Conservation (phyloP, 2,797 vertebrate species). For the Pipistrellus pipistrellus region DNA sequence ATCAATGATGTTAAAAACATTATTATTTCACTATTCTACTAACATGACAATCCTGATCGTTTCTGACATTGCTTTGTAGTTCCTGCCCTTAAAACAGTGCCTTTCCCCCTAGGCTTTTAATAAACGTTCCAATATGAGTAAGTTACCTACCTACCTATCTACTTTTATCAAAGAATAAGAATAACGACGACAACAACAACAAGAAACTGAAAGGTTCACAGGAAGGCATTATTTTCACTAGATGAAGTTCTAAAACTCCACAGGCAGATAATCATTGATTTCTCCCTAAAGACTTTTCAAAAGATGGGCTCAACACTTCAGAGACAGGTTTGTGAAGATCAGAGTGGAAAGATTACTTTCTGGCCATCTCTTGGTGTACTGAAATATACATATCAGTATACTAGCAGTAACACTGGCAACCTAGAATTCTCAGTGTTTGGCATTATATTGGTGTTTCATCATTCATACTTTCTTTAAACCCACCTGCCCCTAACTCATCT, state of each 20-base stretch:
- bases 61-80: background rate
- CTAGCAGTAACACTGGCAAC: background rate
- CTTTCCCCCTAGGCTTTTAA: background rate
- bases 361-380: background rate
- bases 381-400: background rate
- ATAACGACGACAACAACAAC: background rate
- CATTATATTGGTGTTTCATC: background rate
- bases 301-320: background rate
- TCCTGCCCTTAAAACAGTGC: background rate
- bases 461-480: background rate
- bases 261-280: background rate
- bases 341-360: background rate
- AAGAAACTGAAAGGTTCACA: background rate
- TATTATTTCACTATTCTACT: background rate
- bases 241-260: background rate
- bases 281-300: background rate
- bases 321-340: background rate
- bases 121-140: background rate
- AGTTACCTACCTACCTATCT: background rate
- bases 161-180: slow-evolving; percentile 38
- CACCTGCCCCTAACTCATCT: background rate
- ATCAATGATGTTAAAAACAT: background rate
- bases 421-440: background rate
- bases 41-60: background rate
- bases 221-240: background rate